Evolutionary conservation across 2,113 vertebrate species (phyloP), one percentile per base, ranked within the genome.

Genomic region (Zapornia atra): DNA sequence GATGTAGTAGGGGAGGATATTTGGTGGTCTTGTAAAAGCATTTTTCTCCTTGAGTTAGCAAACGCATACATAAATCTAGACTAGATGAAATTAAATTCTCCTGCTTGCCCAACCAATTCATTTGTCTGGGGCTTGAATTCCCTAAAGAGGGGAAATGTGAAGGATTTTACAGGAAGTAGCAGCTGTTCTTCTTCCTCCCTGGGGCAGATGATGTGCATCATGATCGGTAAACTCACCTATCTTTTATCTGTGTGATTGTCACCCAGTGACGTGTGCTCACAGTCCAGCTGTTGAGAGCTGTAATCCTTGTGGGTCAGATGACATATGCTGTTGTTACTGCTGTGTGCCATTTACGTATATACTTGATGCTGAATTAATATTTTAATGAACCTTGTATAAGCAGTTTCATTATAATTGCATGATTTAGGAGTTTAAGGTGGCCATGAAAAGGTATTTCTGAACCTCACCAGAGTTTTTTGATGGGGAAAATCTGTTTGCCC

Each of bases 111-210:
- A 81, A 94, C 66, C 63, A 53, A 33, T 83, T 94, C 34, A 19
- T 81, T 90, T 95, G 59, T 84, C 68, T 94, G 60, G 59, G 63
- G 51, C 82, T 88, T 95, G 82, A 96, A 97, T 97, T 96, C 94
- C 93, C 91, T 56, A 26, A 87, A 79, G 97, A 78, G 90, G 92
- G 91, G 75, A 92, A 95, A 91, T 56, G 12, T 16, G 89, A 69
- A 4, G 17, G 80, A 69, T 78, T 76, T 90, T 92, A 66, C 54
- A 87, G 92, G 94, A 97, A 96, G 64, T 86, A 88, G 90, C 97
- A 97, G 82, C 94, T 97, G 93, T 91, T 97, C 3, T 86, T 82
- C 46, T 83, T 86, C 57, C 66, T 96, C 94, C 81, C 85, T 20
- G 78, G 86, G 69, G 91, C 79, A 77, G 36, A 72, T 61, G 50